Base-by-base conservation (phyloP, 2,113 vertebrate genomes). In the Macaca nemestrina region DNA sequence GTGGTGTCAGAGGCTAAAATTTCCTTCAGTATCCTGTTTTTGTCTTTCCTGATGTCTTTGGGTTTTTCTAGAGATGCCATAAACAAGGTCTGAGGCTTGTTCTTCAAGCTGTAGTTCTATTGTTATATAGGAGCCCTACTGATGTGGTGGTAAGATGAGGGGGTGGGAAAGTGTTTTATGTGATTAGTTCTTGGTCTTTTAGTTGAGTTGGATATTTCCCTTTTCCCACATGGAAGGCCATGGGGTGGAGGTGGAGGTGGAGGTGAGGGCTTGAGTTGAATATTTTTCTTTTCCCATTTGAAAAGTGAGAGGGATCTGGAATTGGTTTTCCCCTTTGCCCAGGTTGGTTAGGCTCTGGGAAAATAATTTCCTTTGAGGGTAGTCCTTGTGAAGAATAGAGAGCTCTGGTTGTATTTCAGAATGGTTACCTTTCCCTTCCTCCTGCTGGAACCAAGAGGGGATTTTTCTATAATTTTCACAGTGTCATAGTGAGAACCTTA, bases 61-160 rank as follows among this genome's bases (percentile, higher is more conserved):
- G 5, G 1, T 22, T 89, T 90, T 82, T 76, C 22, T 52, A 50
- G 59, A 85, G 17, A 64, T 16, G 43, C 1, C 52, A 64, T 59
- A 57, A 27, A 57, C 40, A 81, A 64, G 9, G 4, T 57, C 32
- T 86, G 61, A 14, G 17, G 17, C 35, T 91, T 3, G 5, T 55
- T 67, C 67, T 67, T 91, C 64, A 35, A 35, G 40, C 18, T 75
- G 12, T 64, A 87, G 64, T 72, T 16, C 20, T 75, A n/a, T 75
- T 30, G 43, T 12, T 17, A 4, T 2, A 5, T 0, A 16, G 14
- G 67, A 67, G 4, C 10, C 9, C 10, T 38, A 3, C 1, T 45
- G 50, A 52, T 16, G 14, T 11, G 35, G n/a, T 57, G 20, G 8
- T 11, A 30, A 2, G n/a, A 4, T 59, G 25, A 23, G 9, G 23